phyloP scores from a whole-genome alignment of 2,113 vertebrate genomes.

The Calyptomena viridis region DNA sequence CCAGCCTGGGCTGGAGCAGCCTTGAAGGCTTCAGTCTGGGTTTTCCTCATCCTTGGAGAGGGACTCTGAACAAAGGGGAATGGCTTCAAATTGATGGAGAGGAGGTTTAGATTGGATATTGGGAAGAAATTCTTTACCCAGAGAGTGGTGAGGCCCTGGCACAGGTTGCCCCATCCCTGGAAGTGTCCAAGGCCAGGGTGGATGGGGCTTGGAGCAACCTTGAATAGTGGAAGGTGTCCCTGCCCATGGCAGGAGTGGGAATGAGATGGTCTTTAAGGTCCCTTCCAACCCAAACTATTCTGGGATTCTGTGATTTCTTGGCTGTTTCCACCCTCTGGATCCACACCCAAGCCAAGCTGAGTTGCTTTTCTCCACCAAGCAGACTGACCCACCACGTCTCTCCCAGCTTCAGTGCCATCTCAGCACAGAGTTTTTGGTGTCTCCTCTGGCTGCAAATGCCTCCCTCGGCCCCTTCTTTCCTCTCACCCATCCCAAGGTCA shows the following conservation, averaged over 20 bases:
- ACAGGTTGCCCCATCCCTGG: not conserved
- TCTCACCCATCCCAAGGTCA: not conserved
- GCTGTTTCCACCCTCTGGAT: not conserved
- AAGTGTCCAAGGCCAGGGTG: rapidly evolving
- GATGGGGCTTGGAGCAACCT: not conserved
- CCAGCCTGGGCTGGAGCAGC: not conserved
- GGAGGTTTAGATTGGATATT: rapidly evolving
- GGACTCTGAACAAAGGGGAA: not conserved
- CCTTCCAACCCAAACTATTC: not conserved
- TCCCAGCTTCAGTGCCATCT: not conserved
- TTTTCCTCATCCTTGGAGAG: not conserved
- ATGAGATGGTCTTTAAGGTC: not conserved
- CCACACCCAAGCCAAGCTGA: not conserved
- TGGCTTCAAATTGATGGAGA: not conserved
- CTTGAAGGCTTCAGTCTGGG: not conserved
- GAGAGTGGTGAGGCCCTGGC: not conserved
- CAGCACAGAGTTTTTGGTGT: rapidly evolving
- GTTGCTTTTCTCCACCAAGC: not conserved
- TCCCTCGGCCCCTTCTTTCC: not conserved
- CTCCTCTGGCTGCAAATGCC: not conserved
- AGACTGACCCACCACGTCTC: rapidly evolving
- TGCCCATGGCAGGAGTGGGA: not conserved
- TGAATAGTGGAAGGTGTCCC: rapidly evolving
- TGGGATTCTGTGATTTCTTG: not conserved
- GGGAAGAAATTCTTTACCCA: rapidly evolving